These are phyloP conservation scores for Melieria crassipennis DNA, from an alignment of 2,888 invertebrate species.

Conservation along the genomic window DNA sequence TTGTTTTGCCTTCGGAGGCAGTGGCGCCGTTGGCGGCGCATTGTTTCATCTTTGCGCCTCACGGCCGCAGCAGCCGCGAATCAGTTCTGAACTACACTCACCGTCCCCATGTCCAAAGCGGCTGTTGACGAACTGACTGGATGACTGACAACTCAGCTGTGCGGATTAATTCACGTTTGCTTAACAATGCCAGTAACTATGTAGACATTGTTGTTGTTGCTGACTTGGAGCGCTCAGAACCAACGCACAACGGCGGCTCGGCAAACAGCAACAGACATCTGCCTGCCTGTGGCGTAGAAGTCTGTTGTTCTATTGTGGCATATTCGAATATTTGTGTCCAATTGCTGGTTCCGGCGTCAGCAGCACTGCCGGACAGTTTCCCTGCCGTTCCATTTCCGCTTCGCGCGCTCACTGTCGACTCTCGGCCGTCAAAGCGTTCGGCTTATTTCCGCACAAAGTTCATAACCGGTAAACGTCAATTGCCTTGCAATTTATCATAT, in stretches of 20 bases:
- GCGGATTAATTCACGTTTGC: neutral
- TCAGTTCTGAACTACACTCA: neutral
- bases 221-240: no score
- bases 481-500: slow-evolving; percentile 63
- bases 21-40: neutral
- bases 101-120: no score
- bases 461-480: slow-evolving; percentile 48
- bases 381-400: neutral
- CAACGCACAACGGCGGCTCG: neutral
- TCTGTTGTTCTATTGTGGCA: neutral
- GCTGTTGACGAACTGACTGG: no score
- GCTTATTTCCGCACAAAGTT: neutral
- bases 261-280: neutral
- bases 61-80: neutral
- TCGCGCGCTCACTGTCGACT: neutral
- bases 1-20: neutral
- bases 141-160: neutral
- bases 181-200: neutral
- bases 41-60: neutral
- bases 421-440: neutral
- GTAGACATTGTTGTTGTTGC: neutral
- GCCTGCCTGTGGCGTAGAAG: neutral
- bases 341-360: neutral
- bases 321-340: neutral
- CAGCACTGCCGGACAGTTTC: neutral